Conservation (phyloP, 2,113 vertebrate species). For the Ctenomys sociabilis region DNA sequence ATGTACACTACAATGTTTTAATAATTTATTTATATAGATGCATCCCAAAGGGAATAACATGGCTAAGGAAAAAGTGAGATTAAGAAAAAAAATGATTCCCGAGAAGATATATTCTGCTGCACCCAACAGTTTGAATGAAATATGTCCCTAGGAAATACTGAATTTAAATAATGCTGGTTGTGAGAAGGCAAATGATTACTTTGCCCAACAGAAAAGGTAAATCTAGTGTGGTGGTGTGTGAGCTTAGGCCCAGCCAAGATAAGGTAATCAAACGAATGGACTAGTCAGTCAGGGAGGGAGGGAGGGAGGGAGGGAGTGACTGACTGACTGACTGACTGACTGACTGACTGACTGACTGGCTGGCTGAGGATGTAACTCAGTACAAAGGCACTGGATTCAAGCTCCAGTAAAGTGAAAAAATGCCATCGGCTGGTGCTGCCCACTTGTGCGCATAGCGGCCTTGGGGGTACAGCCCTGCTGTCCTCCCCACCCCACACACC, state of each 20-base stretch:
- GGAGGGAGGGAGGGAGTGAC: neutral
- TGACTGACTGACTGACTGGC: neutral
- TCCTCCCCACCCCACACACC: neutral
- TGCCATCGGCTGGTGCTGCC: neutral
- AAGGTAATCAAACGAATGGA: neutral
- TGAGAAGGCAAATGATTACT: neutral
- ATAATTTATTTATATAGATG: constrained; percentile 20
- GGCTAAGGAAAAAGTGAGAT: constrained; percentile 8
- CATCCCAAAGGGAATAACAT: neutral
- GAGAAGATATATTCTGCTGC: neutral
- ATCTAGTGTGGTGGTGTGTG: neutral
- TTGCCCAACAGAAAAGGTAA: neutral
- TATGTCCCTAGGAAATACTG: neutral
- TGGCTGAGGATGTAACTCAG: neutral
- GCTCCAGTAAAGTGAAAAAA: neutral
- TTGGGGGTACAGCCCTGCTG: neutral
- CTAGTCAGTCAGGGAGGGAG: neutral
- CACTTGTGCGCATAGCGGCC: neutral
- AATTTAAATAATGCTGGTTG: neutral
- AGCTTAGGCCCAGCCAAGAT: neutral
- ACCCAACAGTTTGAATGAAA: neutral
- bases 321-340: neutral
- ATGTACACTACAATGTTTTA: neutral
- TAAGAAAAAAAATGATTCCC: neutral
- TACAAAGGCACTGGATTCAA: neutral